Evolutionary conservation across 2,888 invertebrate species (phyloP), one percentile per base, ranked within the genome.

Genomic region (Aphelenchoides bicaudatus): DNA sequence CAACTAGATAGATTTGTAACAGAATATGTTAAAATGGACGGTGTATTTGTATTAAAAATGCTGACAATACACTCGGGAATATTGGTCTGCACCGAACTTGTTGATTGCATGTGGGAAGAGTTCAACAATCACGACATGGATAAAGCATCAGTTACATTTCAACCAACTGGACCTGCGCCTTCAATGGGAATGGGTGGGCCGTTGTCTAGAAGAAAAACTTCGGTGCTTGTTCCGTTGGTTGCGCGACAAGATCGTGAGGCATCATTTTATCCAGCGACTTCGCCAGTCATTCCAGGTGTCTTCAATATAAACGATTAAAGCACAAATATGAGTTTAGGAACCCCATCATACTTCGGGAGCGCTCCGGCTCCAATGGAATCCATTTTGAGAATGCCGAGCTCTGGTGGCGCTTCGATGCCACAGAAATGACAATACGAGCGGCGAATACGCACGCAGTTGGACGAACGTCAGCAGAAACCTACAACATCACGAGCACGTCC

Each of bases 31-130:
- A 76, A 76, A 58, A 73, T 74, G 66, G 77, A 78, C 63, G 78
- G 78, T 21, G 68, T 78, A 13, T 78, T 78, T 50, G 76, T 78
- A 21, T 63, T 78, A 13, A 63, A 67, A 37, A 78, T 78, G 78
- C 66, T 78, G 28, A 76, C 74, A 1, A 69, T 78, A 31, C 77
- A 78, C 58, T 68, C 75, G n/a, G 55, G 53, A 1, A 30, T 51
- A 47, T 19, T 67, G 16, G 59, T 65, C 10, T 67, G 66, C 52
- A 69, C 62, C 1, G 68, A 71, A 51, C 49, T 70, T 8, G 74
- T 77, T 50, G 76, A 77, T 50, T 59, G 59, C 3, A 77, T 77
- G 77, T 77, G 76, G 76, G 76, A 76, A 54, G 65, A 67, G 39
- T 76, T 68, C 54, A 39, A 59, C 8, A 13, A 29, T 21, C 25